These are phyloP conservation scores for Galagoides demidoff DNA, from an alignment of 2,797 vertebrate genomes.

Conservation along the genomic window DNA sequence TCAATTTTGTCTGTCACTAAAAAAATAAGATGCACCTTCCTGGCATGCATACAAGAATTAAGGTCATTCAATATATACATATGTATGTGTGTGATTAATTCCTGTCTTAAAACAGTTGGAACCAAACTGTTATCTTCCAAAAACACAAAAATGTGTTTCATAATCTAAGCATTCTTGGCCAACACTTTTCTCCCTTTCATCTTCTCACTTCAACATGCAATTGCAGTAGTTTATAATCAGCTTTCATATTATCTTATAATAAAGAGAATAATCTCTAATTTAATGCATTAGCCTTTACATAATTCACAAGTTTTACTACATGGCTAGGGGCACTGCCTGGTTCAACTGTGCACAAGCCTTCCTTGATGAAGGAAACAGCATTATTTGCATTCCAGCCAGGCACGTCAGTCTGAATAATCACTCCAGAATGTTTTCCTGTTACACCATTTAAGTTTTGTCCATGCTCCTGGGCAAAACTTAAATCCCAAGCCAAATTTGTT, in stretches of 20 bases:
- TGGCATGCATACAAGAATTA: not conserved
- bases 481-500: not conserved
- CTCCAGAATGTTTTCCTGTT: not conserved
- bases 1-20: not conserved
- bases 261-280: not conserved
- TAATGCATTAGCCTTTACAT: not conserved
- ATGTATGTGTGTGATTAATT: not conserved
- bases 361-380: not conserved
- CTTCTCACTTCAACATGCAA: not conserved
- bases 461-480: not conserved
- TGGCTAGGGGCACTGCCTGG: not conserved
- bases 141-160: not conserved
- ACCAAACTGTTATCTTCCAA: not conserved
- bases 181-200: not conserved
- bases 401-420: not conserved
- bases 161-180: constrained; percentile 4
- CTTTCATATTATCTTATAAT: not conserved
- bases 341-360: not conserved
- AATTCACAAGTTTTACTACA: not conserved
- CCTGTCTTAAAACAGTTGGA: not conserved
- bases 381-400: not conserved
- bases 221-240: not conserved
- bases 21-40: not conserved
- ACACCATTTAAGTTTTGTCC: not conserved
- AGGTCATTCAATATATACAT: not conserved